A percentile compares a stretch with the other conserved stretches of the same genome.
These are phyloP conservation scores for Apamea monoglypha DNA, from an alignment of 2,888 invertebrate species.

Conservation along the genomic window DNA sequence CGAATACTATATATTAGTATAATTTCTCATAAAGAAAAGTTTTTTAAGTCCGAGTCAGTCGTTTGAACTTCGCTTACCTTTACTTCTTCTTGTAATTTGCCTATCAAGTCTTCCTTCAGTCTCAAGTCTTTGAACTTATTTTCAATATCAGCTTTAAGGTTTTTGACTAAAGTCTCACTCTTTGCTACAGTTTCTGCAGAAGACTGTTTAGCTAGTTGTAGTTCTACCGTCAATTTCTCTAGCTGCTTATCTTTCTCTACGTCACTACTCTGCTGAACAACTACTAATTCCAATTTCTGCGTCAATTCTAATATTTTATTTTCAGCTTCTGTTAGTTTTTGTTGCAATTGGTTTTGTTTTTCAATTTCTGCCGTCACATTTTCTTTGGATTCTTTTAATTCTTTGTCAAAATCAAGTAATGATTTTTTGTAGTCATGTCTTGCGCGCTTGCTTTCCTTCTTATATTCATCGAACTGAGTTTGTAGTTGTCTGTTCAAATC, in stretches of 20 bases:
- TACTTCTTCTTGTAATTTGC: slow-evolving; percentile 83
- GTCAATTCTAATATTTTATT: slow-evolving; percentile 81
- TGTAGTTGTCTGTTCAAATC: slow-evolving; percentile 86
- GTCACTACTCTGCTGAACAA: slow-evolving; percentile 83
- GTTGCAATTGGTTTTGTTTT: slow-evolving; percentile 82
- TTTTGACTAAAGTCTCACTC: slow-evolving; percentile 81
- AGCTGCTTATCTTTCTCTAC: slow-evolving; percentile 84
- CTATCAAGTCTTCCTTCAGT: slow-evolving; percentile 82
- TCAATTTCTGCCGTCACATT: slow-evolving; percentile 81
- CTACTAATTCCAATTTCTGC: slow-evolving; percentile 85
- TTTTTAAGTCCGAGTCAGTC: not conserved
- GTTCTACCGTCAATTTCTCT: slow-evolving; percentile 84
- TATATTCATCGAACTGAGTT: slow-evolving; percentile 84
- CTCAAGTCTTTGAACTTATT: slow-evolving; percentile 83
- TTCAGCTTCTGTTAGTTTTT: slow-evolving; percentile 82
- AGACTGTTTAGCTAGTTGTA: slow-evolving; percentile 82
- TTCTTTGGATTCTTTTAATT: slow-evolving; percentile 82
- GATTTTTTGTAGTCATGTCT: slow-evolving; percentile 89
- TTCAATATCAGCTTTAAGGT: slow-evolving; percentile 82
- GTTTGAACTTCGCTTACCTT: slow-evolving; percentile 75
- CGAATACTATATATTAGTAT: too few species aligned
- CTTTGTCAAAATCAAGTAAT: slow-evolving; percentile 89
- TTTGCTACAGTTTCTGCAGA: slow-evolving; percentile 80
- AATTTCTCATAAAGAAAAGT: not conserved
- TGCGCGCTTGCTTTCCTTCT: slow-evolving; percentile 86